phyloP scores from a whole-genome alignment of 2,888 invertebrate species.

The Abrostola tripartita region DNA sequence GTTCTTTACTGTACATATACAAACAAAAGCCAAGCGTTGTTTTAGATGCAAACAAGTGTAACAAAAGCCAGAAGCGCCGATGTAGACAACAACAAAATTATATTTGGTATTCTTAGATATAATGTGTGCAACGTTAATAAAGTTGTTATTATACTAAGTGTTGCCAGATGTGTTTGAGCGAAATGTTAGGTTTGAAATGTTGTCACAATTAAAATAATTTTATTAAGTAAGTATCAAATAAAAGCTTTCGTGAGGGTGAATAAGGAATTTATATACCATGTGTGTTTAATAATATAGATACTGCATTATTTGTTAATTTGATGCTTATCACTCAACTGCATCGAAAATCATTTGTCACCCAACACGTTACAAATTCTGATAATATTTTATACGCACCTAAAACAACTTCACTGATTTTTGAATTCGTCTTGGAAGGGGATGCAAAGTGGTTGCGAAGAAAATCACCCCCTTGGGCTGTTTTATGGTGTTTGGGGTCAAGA shows the following conservation, averaged over 20 bases:
- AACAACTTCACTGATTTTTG: slow-evolving; percentile 23
- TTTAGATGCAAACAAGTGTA: slow-evolving; percentile 56
- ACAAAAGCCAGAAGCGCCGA: slow-evolving; percentile 50
- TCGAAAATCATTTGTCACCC: not conserved
- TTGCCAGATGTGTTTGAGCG: not conserved
- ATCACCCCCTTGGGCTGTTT: slow-evolving; percentile 36
- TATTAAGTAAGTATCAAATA: too few species aligned
- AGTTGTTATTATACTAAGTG: not conserved
- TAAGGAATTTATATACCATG: too few species aligned
- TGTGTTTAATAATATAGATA: too few species aligned
- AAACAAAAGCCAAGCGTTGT: slow-evolving; percentile 41
- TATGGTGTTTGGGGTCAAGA: slow-evolving; percentile 35
- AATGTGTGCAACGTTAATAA: slow-evolving; percentile 2
- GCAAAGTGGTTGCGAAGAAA: slow-evolving; percentile 35
- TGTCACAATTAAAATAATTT: too few species aligned
- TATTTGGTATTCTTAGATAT: slow-evolving; percentile 17
- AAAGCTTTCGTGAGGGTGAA: too few species aligned
- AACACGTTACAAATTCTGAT: slow-evolving; percentile 27
- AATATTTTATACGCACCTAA: slow-evolving; percentile 15
- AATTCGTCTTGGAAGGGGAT: slow-evolving; percentile 26
- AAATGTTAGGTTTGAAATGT: not conserved
- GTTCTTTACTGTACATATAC: slow-evolving; percentile 11
- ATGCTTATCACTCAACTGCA: not conserved
- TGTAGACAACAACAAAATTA: slow-evolving; percentile 29
- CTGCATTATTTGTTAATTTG: not conserved